phyloP scores from a whole-genome alignment of 2,888 invertebrate species.

The Drosophila paranaensis region DNA sequence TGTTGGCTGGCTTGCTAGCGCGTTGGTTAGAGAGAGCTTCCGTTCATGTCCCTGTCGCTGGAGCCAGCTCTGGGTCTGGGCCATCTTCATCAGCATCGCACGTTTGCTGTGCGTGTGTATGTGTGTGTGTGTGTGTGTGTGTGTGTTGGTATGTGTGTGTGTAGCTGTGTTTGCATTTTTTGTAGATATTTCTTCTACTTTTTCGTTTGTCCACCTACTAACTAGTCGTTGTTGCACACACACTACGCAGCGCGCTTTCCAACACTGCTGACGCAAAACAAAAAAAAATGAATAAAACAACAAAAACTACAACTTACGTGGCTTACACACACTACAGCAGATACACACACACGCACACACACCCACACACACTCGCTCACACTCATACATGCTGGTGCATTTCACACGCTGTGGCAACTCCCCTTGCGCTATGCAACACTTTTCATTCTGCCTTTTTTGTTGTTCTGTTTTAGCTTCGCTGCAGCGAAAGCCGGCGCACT shows the following conservation, averaged over 20 bases:
- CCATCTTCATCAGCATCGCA: constrained; percentile 77
- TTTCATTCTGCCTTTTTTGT: constrained; percentile 44
- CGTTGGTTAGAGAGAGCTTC: constrained; percentile 79
- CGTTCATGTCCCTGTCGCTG: constrained; percentile 59
- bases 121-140: neutral
- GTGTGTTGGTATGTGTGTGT: constrained; percentile 24
- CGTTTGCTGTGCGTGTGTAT: constrained; percentile 29
- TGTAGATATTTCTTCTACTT: constrained; percentile 52
- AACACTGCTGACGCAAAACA: constrained; percentile 17
- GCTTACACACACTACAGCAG: constrained; percentile 27
- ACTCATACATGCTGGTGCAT: constrained; percentile 31
- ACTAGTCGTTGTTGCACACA: constrained; percentile 55
- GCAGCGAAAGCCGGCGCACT: constrained; percentile 72
- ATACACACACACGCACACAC: constrained; percentile 9
- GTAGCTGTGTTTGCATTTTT: constrained; percentile 37
- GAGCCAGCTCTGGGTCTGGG: constrained; percentile 56
- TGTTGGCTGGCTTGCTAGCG: constrained; percentile 46
- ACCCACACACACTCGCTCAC: constrained; percentile 5
- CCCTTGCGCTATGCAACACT: constrained; percentile 78
- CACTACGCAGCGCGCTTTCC: constrained; percentile 17
- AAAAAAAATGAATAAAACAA: constrained; percentile 38
- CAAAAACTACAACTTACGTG: constrained; percentile 41
- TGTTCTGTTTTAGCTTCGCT: constrained; percentile 17
- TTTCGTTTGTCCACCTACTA: constrained; percentile 73
- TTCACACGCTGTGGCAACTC: constrained; percentile 75